Evolutionary conservation across 2,113 vertebrate species (phyloP).

Genomic region (Panthera leo): DNA sequence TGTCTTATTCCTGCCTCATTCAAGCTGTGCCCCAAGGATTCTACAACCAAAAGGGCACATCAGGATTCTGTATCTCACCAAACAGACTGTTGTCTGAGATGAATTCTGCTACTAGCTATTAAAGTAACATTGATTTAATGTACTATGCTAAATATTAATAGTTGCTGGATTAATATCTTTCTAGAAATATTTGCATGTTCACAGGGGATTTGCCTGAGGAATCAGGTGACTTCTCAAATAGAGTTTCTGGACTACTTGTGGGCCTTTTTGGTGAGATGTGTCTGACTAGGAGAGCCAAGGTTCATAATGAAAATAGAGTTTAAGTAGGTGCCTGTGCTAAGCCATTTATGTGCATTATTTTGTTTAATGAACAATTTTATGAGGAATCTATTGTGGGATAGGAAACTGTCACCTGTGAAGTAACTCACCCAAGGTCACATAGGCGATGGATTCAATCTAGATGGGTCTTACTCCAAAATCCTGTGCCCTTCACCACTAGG

Average conservation of each 20-base stretch:
- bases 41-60: neutral
- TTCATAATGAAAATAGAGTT: neutral
- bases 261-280: neutral
- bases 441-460: neutral
- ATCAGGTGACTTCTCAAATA: neutral
- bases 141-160: neutral
- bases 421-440: neutral
- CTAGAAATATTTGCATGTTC: slow-evolving; percentile 2
- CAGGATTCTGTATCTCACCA: neutral
- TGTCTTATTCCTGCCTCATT: neutral
- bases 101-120: neutral
- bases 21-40: neutral
- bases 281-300: neutral
- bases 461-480: neutral
- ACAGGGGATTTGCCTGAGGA: neutral
- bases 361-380: slow-evolving; percentile 3
- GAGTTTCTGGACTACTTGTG: neutral
- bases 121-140: slow-evolving; percentile 22
- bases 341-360: neutral
- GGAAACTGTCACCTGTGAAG: neutral
- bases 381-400: neutral
- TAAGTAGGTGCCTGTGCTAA: neutral
- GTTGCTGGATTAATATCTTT: slow-evolving; percentile 15
- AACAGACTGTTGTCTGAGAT: neutral
- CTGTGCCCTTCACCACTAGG: neutral